phyloP scores from a whole-genome alignment of 2,113 vertebrate species.

The Beaufortia kweichowensis region DNA sequence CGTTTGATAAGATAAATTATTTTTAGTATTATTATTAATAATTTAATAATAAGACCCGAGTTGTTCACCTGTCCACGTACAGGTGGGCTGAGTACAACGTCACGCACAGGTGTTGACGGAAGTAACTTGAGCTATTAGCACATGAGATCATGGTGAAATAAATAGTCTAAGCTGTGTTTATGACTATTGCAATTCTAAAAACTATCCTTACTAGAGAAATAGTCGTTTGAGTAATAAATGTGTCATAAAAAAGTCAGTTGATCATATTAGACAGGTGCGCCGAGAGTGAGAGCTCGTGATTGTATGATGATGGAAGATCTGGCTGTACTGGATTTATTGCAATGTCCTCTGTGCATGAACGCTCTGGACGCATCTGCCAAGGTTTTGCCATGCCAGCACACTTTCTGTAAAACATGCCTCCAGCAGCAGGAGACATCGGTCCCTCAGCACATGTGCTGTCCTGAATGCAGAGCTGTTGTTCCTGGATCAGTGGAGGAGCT shows the following conservation, averaged over 20 bases:
- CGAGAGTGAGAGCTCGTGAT: conserved; percentile 21
- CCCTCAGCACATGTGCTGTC: conserved; percentile 82
- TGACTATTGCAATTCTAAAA: neutral
- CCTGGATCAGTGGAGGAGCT: conserved; percentile 83
- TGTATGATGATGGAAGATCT: conserved; percentile 80
- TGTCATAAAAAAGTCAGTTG: no score
- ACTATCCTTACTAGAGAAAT: no score
- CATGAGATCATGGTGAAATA: neutral
- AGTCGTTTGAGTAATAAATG: neutral
- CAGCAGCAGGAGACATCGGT: conserved; percentile 78
- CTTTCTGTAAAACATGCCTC: conserved; percentile 88
- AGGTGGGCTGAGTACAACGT: neutral
- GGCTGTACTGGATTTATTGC: conserved; percentile 81
- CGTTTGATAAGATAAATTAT: neutral
- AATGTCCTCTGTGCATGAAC: conserved; percentile 88
- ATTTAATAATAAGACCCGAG: no score
- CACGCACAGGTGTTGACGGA: neutral
- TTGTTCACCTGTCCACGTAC: no score
- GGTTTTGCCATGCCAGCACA: conserved; percentile 96
- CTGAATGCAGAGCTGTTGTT: conserved; percentile 82
- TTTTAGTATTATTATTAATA: no score
- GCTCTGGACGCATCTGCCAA: conserved; percentile 85
- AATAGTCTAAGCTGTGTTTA: neutral
- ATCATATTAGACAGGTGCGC: neutral
- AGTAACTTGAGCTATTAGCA: neutral